These are phyloP conservation scores for Tragelaphus scriptus DNA, from an alignment of 2,113 vertebrate species.

Conservation along the genomic window DNA sequence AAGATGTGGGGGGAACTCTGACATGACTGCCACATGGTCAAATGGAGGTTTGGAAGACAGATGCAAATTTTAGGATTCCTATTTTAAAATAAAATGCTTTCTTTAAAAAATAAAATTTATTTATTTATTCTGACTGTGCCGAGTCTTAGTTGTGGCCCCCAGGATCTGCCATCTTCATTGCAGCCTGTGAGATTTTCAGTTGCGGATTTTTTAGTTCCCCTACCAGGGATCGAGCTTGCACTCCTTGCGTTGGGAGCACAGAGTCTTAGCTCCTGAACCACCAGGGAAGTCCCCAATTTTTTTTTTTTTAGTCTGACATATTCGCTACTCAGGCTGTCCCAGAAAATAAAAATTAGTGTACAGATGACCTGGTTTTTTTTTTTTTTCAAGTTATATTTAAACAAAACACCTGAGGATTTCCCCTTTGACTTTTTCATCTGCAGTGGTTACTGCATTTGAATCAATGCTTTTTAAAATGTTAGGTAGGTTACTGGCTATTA, in stretches of 20 bases:
- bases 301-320: background rate
- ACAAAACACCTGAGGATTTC: background rate
- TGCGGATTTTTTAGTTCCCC: background rate
- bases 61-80: background rate
- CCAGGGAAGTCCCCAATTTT: background rate
- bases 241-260: background rate
- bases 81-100: background rate
- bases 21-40: background rate
- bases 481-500: slow-evolving; percentile 3
- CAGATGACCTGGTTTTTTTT: background rate
- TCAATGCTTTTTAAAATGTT: background rate
- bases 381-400: background rate
- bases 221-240: background rate
- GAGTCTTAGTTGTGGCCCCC: background rate
- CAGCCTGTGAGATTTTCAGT: background rate
- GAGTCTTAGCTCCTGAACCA: background rate
- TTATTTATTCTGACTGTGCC: background rate
- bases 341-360: background rate
- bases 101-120: background rate
- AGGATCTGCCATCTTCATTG: background rate
- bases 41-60: background rate
- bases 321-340: background rate
- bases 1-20: background rate
- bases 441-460: slow-evolving; percentile 31
- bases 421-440: slow-evolving; percentile 39